Conservation (phyloP, 53 echinoderm and acorn worm species). For the Astropecten irregularis region DNA sequence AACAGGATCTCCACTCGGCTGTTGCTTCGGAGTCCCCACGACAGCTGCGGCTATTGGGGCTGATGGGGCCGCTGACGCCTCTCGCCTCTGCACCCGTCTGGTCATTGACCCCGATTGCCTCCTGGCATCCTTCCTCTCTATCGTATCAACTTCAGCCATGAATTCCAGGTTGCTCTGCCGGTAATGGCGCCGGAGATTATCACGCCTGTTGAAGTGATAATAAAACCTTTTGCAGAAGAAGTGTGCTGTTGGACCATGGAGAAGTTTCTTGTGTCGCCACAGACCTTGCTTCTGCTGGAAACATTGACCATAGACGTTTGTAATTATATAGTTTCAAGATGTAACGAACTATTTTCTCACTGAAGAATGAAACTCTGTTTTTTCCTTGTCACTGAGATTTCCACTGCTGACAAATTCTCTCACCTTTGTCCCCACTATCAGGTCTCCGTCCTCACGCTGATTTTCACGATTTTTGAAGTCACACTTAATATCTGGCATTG, state of each 20-base stretch:
- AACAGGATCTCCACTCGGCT: neutral
- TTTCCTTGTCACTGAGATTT: too few relatives aligned
- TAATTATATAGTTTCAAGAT: too few relatives aligned
- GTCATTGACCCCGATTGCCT: too few relatives aligned
- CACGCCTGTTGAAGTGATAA: conserved; percentile 1
- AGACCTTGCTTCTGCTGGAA: conserved; percentile 1
- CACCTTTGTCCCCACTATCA: too few relatives aligned
- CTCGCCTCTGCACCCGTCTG: neutral
- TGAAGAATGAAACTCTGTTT: too few relatives aligned
- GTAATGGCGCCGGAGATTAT: neutral
- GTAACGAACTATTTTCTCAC: too few relatives aligned
- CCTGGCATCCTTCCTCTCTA: neutral
- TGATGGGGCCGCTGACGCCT: too few relatives aligned
- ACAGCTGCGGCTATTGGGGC: neutral
- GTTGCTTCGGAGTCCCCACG: neutral
- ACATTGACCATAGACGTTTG: neutral
- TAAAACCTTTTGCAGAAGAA: neutral
- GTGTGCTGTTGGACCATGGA: neutral
- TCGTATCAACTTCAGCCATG: neutral
- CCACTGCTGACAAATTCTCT: too few relatives aligned
- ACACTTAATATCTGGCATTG: too few relatives aligned
- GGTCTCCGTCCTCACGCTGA: too few relatives aligned
- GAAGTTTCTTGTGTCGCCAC: neutral
- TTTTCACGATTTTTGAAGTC: too few relatives aligned
- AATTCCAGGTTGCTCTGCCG: neutral